These are phyloP conservation scores for Sylvilagus bachmani DNA, from an alignment of 2,113 vertebrate genomes.

Conservation along the genomic window DNA sequence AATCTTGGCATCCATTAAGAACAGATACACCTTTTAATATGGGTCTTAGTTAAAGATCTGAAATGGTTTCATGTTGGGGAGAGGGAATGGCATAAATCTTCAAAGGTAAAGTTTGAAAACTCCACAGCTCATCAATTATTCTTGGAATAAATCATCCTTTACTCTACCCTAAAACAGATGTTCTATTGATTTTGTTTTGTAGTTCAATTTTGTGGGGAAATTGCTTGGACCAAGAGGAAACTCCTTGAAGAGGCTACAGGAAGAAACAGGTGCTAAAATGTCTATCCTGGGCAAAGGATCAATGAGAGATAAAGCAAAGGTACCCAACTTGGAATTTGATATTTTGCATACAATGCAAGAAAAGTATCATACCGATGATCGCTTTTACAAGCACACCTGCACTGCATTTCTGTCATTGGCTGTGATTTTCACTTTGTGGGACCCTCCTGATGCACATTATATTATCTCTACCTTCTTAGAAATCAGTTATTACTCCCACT, in stretches of 20 bases:
- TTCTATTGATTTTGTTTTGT: slow-evolving; percentile 84
- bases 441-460: neutral
- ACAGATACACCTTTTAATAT: neutral
- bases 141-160: neutral
- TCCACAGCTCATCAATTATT: neutral
- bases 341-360: neutral
- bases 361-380: neutral
- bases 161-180: slow-evolving; percentile 56
- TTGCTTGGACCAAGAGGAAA: slow-evolving; percentile 99
- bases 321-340: slow-evolving; percentile 83
- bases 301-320: slow-evolving; percentile 99
- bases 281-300: slow-evolving; percentile 99
- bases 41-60: neutral
- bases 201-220: slow-evolving; percentile 99
- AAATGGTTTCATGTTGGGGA: neutral
- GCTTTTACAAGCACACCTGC: neutral
- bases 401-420: neutral
- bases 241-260: slow-evolving; percentile 99
- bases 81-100: neutral
- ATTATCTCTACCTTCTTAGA: neutral
- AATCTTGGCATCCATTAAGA: neutral
- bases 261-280: slow-evolving; percentile 99
- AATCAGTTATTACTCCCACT: neutral
- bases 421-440: neutral
- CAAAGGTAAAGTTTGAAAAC: neutral